Evolutionary conservation across 2,113 vertebrate genomes (phyloP).

Genomic region (Ardeotis arabs): DNA sequence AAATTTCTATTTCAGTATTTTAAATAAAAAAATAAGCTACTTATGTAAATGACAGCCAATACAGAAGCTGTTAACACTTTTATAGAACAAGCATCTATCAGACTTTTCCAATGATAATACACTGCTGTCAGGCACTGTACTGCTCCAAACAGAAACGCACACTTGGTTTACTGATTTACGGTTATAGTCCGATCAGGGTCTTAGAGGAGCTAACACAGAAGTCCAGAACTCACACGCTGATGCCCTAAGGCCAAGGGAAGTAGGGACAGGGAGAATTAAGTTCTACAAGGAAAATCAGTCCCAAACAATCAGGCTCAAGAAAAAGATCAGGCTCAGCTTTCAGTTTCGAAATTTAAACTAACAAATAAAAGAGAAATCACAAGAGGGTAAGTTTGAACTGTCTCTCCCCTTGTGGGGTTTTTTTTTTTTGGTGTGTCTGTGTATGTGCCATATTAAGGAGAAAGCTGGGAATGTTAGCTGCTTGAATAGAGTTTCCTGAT

Average conservation of each 20-base stretch:
- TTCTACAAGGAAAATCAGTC: background rate
- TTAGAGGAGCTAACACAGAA: background rate
- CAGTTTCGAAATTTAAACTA: background rate
- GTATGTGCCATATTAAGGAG: background rate
- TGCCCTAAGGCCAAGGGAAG: background rate
- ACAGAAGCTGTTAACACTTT: background rate
- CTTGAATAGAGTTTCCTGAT: background rate
- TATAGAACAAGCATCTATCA: background rate
- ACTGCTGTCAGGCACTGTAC: background rate
- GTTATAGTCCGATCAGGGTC: background rate
- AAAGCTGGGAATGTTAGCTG: background rate
- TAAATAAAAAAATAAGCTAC: background rate
- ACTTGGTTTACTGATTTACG: background rate
- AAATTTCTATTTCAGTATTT: background rate
- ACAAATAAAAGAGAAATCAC: background rate
- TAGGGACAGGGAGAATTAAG: background rate
- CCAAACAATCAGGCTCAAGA: background rate
- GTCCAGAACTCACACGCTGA: background rate
- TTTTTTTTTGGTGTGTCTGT: background rate
- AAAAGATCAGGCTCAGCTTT: background rate
- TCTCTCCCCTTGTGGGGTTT: too few relatives aligned
- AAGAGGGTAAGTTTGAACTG: background rate
- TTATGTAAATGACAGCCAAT: background rate
- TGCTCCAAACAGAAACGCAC: background rate
- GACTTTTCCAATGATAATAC: background rate